phyloP scores from a whole-genome alignment of 2,888 invertebrate species.

The Hermaeophaga mercurialis region DNA sequence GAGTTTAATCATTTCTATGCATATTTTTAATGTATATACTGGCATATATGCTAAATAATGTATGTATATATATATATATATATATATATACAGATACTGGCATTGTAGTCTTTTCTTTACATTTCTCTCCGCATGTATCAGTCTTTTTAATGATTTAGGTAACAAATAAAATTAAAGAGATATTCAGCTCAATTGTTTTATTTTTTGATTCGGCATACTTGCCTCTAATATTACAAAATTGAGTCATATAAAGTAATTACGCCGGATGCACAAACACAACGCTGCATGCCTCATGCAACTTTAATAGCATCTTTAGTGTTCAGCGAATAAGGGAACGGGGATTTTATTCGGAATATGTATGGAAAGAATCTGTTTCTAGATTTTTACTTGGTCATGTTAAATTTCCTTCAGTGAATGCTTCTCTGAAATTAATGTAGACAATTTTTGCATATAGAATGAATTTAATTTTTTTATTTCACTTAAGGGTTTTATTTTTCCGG shows the following conservation, averaged over 20 bases:
- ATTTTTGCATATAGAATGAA: neutral
- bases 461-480: too few relatives aligned
- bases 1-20: too few relatives aligned
- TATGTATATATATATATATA: too few relatives aligned
- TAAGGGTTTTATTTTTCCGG: too few relatives aligned
- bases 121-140: too few relatives aligned
- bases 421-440: neutral
- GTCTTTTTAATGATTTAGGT: too few relatives aligned
- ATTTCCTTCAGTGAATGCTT: neutral
- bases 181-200: too few relatives aligned
- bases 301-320: constrained; percentile 15
- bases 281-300: constrained; percentile 11
- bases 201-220: neutral
- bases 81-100: too few relatives aligned
- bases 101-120: too few relatives aligned
- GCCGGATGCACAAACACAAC: constrained; percentile 11
- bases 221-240: neutral
- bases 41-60: too few relatives aligned
- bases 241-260: constrained; percentile 6
- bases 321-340: constrained; percentile 6
- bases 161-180: too few relatives aligned
- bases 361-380: neutral
- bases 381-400: neutral
- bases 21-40: too few relatives aligned
- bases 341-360: constrained; percentile 14